Evolutionary conservation across 2,797 vertebrate genomes (phyloP).

Genomic region (Todus mexicanus): DNA sequence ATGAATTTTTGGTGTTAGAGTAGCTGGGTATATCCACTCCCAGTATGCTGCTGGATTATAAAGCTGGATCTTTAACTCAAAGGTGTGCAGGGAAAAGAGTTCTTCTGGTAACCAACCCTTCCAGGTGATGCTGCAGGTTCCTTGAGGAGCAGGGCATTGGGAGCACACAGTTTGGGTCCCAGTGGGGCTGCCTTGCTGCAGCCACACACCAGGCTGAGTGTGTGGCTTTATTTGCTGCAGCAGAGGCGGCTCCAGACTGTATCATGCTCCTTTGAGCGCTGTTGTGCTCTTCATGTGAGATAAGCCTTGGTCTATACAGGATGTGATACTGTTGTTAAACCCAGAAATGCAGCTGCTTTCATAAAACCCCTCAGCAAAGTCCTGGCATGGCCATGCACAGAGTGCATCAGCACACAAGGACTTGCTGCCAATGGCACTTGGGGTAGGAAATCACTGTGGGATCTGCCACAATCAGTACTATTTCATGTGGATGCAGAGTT

Average conservation of each 20-base stretch:
- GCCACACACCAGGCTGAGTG: fast-evolving
- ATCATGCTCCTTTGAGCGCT: not conserved
- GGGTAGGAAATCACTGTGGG: not conserved
- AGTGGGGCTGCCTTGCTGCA: not conserved
- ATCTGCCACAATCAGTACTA: not conserved
- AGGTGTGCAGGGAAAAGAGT: not conserved
- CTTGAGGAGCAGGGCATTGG: not conserved
- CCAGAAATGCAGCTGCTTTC: not conserved
- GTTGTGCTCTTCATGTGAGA: not conserved
- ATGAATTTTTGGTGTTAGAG: not conserved
- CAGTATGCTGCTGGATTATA: not conserved
- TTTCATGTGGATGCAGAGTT: not conserved
- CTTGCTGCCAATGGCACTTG: too few relatives aligned
- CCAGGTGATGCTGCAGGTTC: not conserved
- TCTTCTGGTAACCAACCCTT: not conserved
- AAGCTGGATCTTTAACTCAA: not conserved
- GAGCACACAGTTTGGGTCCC: not conserved
- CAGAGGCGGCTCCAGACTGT: not conserved
- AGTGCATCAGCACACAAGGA: not conserved
- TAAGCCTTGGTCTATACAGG: not conserved
- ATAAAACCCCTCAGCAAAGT: not conserved
- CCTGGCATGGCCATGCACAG: not conserved
- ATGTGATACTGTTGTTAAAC: fast-evolving
- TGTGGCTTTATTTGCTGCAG: fast-evolving
- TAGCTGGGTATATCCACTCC: not conserved